These are phyloP conservation scores for Pygmarrhopalites habei DNA, from an alignment of 1,140 invertebrate species.

Conservation along the genomic window DNA sequence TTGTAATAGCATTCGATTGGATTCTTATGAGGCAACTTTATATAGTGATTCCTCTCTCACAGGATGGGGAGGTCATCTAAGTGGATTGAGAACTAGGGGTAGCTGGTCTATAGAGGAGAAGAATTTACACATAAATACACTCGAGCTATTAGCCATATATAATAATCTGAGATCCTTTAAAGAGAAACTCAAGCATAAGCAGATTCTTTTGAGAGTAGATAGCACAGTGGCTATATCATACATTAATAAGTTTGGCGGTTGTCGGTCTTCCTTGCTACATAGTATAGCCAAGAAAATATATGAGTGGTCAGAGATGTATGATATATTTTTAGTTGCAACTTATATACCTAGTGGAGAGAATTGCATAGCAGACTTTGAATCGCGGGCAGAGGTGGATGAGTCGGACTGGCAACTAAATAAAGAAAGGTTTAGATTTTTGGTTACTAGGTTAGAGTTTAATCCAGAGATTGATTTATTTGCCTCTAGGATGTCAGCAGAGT, in stretches of 20 bases:
- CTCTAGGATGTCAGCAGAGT: neutral
- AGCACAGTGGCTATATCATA: constrained; percentile 18
- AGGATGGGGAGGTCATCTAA: neutral
- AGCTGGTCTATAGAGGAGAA: neutral
- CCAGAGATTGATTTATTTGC: constrained; percentile 14
- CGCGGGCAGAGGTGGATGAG: neutral
- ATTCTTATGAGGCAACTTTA: neutral
- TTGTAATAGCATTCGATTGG: neutral
- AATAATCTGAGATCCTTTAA: neutral
- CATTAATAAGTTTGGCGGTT: constrained; percentile 15
- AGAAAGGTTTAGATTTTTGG: neutral
- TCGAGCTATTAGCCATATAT: constrained; percentile 14
- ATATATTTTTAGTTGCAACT: neutral
- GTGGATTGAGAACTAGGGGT: neutral
- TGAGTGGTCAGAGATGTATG: constrained; percentile 2
- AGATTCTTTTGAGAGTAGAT: constrained; percentile 6
- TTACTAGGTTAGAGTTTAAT: neutral
- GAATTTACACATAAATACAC: constrained; percentile 8
- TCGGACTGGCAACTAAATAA: constrained; percentile 6
- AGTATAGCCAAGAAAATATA: constrained; percentile 11
- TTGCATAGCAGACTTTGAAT: constrained; percentile 2
- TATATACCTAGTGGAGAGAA: constrained; percentile 16
- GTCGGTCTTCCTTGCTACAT: neutral
- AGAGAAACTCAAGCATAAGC: neutral
- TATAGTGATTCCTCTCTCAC: constrained; percentile 3